Percentiles rank a stretch among this genome's conserved stretches.
Conservation (phyloP, 2,797 vertebrate species). For the Lepilemur septentrionalis region DNA sequence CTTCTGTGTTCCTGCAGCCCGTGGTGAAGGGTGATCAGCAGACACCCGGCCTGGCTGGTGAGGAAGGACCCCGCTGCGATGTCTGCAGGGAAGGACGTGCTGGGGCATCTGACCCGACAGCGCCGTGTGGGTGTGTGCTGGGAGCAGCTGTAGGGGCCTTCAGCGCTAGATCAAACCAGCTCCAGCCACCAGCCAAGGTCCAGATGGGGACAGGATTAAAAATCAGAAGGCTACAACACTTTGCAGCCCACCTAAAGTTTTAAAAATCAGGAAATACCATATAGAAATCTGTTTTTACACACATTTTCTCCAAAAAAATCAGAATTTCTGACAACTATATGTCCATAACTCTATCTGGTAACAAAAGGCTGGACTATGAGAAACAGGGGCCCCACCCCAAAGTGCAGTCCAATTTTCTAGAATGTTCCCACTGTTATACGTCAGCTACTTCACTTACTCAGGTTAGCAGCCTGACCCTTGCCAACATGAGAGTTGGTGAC, state of each 20-base stretch:
- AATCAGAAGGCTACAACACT: background rate
- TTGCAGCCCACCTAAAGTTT: background rate
- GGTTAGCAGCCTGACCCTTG: background rate
- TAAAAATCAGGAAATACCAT: background rate
- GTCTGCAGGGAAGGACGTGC: background rate
- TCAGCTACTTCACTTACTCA: background rate
- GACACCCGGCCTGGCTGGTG: background rate
- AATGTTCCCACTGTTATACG: background rate
- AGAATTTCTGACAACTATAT: background rate
- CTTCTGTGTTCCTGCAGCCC: background rate
- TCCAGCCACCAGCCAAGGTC: background rate
- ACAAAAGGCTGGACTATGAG: background rate
- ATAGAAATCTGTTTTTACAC: background rate
- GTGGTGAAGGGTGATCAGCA: background rate
- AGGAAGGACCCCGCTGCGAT: background rate
- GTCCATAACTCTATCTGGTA: background rate
- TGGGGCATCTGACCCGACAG: background rate
- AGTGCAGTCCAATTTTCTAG: background rate
- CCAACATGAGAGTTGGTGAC: background rate
- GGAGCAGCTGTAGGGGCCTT: background rate
- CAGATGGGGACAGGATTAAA: background rate
- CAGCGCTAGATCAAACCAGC: background rate
- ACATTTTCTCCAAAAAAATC: background rate
- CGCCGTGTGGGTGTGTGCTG: background rate
- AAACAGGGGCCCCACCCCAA: background rate